Conservation (phyloP, 2,113 vertebrate genomes). For the Colius striatus region DNA sequence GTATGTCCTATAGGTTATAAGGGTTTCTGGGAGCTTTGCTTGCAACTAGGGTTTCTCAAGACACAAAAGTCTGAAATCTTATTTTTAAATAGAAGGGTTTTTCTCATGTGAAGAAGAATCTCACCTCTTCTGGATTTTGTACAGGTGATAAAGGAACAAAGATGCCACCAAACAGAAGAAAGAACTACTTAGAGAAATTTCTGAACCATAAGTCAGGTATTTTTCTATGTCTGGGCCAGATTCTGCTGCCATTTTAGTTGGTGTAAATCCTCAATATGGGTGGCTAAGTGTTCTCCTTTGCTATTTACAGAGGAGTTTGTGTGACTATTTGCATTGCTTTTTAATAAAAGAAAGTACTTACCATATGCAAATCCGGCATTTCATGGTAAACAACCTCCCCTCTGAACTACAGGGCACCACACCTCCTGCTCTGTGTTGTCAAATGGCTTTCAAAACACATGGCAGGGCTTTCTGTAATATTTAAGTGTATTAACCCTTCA, state of each 20-base stretch:
- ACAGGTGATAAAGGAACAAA: constrained; percentile 5
- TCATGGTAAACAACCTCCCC: constrained; percentile 72
- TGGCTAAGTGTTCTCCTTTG: constrained; percentile 64
- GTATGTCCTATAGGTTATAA: constrained; percentile 41
- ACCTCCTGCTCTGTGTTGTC: constrained; percentile 55
- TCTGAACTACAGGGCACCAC: constrained; percentile 66
- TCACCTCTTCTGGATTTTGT: constrained; percentile 26
- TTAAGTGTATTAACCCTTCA: constrained; percentile 29
- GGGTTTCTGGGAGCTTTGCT: constrained; percentile 48
- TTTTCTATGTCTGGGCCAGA: constrained; percentile 34
- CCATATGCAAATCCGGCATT: constrained; percentile 76
- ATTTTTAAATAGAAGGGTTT: constrained; percentile 50
- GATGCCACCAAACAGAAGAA: not conserved
- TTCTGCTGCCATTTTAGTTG: constrained; percentile 20
- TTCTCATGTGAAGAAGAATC: not conserved
- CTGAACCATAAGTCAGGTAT: not conserved
- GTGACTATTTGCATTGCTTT: constrained; percentile 74
- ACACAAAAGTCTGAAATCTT: constrained; percentile 47
- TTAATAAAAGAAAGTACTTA: constrained; percentile 74
- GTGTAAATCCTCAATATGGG: constrained; percentile 16
- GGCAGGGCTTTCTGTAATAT: constrained; percentile 15
- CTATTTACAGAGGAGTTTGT: constrained; percentile 74
- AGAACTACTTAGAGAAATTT: constrained; percentile 25
- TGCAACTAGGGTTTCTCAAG: constrained; percentile 66
- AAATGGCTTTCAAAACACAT: constrained; percentile 59